A percentile compares a stretch with the other conserved stretches of the same genome.
These are phyloP conservation scores for Lonchura striata DNA, from an alignment of 2,113 vertebrate genomes.

Conservation along the genomic window DNA sequence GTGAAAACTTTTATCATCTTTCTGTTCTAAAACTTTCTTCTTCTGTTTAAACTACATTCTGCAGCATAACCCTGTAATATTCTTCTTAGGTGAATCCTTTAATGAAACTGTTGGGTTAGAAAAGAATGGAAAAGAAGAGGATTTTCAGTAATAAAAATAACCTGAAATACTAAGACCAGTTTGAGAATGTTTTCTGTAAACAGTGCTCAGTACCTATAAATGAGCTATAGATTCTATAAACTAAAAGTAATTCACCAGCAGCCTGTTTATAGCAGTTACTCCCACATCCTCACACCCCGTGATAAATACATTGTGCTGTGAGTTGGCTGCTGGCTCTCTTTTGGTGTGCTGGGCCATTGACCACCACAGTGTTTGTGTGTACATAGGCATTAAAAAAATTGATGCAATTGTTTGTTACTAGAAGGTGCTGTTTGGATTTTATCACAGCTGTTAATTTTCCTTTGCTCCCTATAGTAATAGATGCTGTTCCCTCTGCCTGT, in stretches of 20 bases:
- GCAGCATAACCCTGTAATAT: background rate
- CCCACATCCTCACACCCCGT: accelerated
- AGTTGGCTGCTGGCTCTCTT: background rate
- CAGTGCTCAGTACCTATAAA: background rate
- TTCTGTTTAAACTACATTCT: background rate
- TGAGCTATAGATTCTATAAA: background rate
- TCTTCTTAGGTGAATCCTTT: background rate
- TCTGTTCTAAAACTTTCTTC: background rate
- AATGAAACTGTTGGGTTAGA: background rate
- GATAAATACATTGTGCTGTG: accelerated
- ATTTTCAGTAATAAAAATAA: background rate
- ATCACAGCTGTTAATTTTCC: background rate
- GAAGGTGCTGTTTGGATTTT: background rate
- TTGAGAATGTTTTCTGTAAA: background rate
- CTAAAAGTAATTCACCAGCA: background rate
- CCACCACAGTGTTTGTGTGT: background rate
- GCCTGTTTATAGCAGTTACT: background rate
- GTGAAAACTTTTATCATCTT: background rate
- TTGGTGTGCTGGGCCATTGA: background rate
- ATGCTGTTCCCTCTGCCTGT: background rate
- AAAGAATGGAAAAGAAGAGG: background rate
- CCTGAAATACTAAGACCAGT: background rate
- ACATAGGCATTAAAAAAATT: accelerated
- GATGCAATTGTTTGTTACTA: background rate
- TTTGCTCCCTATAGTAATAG: background rate